Conservation (phyloP, 2,888 invertebrate genomes). For the Amphipoea oculea region DNA sequence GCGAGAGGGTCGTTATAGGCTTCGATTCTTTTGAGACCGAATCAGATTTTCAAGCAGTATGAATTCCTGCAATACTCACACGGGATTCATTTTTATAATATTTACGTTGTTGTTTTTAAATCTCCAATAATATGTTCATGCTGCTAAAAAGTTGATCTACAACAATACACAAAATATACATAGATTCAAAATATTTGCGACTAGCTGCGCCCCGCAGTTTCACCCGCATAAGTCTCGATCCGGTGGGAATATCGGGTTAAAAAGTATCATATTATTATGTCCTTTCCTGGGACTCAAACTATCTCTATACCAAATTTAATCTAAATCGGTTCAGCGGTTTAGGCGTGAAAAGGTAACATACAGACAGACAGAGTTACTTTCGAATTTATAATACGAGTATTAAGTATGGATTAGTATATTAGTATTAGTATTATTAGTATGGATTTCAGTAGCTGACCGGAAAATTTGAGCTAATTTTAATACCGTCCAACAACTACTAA, state of each 20-base stretch:
- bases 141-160: neutral
- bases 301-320: too few species aligned
- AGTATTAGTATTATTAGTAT: too few species aligned
- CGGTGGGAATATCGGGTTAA: too few species aligned
- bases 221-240: too few species aligned
- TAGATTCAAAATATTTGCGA: neutral
- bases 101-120: neutral
- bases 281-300: too few species aligned
- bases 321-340: too few species aligned
- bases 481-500: slow-evolving; percentile 2
- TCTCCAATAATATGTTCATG: neutral
- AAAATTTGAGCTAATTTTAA: slow-evolving; percentile 7
- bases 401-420: too few species aligned
- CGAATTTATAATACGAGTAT: too few species aligned
- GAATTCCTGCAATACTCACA: neutral
- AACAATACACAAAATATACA: neutral
- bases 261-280: too few species aligned
- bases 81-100: neutral
- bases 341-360: too few species aligned
- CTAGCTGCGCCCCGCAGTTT: too few species aligned
- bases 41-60: neutral
- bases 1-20: neutral
- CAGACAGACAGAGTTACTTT: too few species aligned
- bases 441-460: neutral
- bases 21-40: slow-evolving; percentile 20